Evolutionary conservation across 2,113 vertebrate genomes (phyloP).

Genomic region (Embiotoca jacksoni): DNA sequence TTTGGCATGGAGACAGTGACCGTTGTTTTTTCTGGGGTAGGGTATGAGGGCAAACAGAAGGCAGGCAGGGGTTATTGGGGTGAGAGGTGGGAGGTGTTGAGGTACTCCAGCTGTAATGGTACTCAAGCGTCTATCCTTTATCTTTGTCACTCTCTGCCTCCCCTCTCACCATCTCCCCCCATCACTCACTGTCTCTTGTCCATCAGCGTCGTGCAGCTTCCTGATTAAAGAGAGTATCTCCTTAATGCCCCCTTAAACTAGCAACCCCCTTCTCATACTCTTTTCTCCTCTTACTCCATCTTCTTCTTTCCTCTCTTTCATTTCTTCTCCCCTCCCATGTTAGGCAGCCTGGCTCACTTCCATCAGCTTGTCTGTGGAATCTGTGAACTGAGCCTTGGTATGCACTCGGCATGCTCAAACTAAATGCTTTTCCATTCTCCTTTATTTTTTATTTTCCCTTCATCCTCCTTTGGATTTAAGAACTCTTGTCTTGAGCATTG

Average conservation of each 20-base stretch:
- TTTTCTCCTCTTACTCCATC: conserved; percentile 67
- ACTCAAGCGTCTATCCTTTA: conserved; percentile 51
- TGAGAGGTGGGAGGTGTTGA: conserved; percentile 53
- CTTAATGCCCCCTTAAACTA: conserved; percentile 51
- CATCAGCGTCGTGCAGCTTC: conserved; percentile 67
- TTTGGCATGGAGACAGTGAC: conserved; percentile 36
- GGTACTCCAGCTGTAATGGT: conserved; percentile 70
- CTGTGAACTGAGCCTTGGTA: conserved; percentile 59
- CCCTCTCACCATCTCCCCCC: conserved; percentile 50
- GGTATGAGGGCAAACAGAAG: conserved; percentile 49
- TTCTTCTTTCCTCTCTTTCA: conserved; percentile 70
- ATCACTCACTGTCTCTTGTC: conserved; percentile 77
- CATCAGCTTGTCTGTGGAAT: conserved; percentile 72
- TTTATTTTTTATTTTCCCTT: conserved; percentile 58
- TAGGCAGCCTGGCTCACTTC: conserved; percentile 66
- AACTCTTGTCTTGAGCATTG: conserved; percentile 56
- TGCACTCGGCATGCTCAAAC: conserved; percentile 65
- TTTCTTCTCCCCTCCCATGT: conserved; percentile 62
- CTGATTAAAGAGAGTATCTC: conserved; percentile 70
- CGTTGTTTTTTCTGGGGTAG: conserved; percentile 27
- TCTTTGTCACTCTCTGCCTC: conserved; percentile 64
- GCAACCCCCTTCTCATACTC: conserved; percentile 16
- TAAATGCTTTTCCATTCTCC: conserved; percentile 67
- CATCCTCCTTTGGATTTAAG: conserved; percentile 55
- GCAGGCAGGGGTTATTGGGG: conserved; percentile 50